Percentiles rank a stretch among this genome's conserved stretches.
Evolutionary conservation across 2,888 invertebrate species (phyloP).

Genomic region (Zele albiditarsus): DNA sequence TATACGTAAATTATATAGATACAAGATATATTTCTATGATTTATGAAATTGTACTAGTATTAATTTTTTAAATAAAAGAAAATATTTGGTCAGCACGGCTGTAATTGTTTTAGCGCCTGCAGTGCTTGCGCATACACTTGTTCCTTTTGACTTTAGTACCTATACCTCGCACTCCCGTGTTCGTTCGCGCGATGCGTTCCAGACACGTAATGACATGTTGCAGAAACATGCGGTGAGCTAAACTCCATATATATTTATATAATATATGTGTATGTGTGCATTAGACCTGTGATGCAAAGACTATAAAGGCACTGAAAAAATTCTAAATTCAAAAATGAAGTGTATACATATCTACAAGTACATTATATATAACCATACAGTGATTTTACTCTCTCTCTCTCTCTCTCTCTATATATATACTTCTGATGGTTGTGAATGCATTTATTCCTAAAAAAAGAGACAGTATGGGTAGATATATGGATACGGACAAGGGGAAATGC

Average conservation of each 20-base stretch:
- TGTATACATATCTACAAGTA: slow-evolving; percentile 15
- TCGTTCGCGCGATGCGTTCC: slow-evolving; percentile 56
- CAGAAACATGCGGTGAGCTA: slow-evolving; percentile 47
- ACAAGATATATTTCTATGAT: not conserved
- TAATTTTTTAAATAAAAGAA: slow-evolving; percentile 7
- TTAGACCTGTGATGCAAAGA: not conserved
- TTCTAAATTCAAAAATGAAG: slow-evolving; percentile 27
- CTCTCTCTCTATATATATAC: too few species aligned
- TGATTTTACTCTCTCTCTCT: not conserved
- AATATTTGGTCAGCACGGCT: not conserved
- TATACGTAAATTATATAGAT: not conserved
- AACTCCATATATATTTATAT: slow-evolving; percentile 26
- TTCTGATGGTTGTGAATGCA: slow-evolving; percentile 46
- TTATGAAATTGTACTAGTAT: not conserved
- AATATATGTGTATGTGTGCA: not conserved
- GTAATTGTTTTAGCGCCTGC: slow-evolving; percentile 27
- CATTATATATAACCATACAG: not conserved
- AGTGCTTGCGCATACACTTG: slow-evolving; percentile 1
- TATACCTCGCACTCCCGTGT: slow-evolving; percentile 48
- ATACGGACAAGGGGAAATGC: slow-evolving; percentile 38
- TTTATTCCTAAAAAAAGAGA: slow-evolving; percentile 4
- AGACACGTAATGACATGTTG: slow-evolving; percentile 71
- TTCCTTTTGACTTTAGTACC: slow-evolving; percentile 37
- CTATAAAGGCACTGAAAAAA: slow-evolving; percentile 38
- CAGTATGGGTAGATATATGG: not conserved